Percentiles rank a stretch among this genome's conserved stretches.
Evolutionary conservation across 2,888 invertebrate genomes (phyloP).

Genomic region (Tachina fera): DNA sequence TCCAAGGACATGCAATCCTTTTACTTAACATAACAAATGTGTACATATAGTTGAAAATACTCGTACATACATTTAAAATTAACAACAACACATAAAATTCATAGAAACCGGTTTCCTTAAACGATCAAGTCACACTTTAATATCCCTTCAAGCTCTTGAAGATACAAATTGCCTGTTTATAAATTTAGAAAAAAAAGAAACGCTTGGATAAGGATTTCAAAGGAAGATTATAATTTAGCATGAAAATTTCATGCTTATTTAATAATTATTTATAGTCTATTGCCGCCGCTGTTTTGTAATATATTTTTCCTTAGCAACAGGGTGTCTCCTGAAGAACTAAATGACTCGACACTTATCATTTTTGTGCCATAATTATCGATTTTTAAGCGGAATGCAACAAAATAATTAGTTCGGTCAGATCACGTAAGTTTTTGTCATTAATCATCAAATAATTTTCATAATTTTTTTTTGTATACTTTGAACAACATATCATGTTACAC

Average conservation of each 20-base stretch:
- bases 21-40: too few species aligned
- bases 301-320: background rate
- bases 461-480: background rate
- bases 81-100: conserved; percentile 3
- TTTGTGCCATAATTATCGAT: conserved; percentile 11
- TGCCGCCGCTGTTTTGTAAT: conserved; percentile 1
- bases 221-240: background rate
- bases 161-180: conserved; percentile 27
- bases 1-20: too few species aligned
- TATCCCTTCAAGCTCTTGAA: background rate
- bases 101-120: conserved; percentile 14
- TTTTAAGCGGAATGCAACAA: conserved; percentile 13
- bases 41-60: too few species aligned
- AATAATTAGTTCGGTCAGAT: conserved; percentile 15
- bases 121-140: conserved; percentile 58
- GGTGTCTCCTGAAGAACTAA: background rate
- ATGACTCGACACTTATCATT: conserved; percentile 14
- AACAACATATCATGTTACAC: conserved; percentile 55
- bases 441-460: conserved; percentile 17
- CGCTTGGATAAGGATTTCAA: conserved; percentile 28
- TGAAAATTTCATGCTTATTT: background rate
- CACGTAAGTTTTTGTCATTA: conserved; percentile 26
- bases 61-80: too few species aligned
- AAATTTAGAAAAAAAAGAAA: conserved; percentile 32
- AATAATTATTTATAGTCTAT: conserved; percentile 39